Percentiles rank a stretch among this genome's conserved stretches.
Conservation (phyloP, 2,113 vertebrate species). For the Redunca redunca region DNA sequence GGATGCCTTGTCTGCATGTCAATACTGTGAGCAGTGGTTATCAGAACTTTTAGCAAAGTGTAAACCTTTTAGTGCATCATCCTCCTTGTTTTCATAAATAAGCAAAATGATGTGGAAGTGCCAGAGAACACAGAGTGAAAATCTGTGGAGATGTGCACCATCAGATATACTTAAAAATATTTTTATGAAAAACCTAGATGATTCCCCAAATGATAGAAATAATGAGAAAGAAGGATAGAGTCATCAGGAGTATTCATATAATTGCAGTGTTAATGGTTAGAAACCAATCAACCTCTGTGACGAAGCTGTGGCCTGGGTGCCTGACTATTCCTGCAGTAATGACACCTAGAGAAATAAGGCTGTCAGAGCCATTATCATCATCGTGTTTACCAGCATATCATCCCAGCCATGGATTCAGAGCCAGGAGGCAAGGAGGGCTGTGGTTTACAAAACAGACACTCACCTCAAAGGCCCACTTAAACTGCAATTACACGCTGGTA, state of each 20-base stretch:
- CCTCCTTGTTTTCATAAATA: neutral
- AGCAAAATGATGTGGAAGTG: neutral
- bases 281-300: neutral
- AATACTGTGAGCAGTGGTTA: neutral
- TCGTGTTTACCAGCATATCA: neutral
- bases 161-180: neutral
- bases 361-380: neutral
- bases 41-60: neutral
- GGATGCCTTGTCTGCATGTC: neutral
- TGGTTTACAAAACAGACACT: neutral
- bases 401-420: neutral
- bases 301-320: neutral
- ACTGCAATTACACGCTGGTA: neutral
- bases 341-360: neutral
- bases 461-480: neutral
- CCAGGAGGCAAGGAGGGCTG: neutral
- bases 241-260: neutral
- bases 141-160: neutral
- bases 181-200: conserved; percentile 19
- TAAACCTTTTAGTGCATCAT: neutral
- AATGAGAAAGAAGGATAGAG: neutral
- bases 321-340: neutral
- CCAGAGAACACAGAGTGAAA: neutral
- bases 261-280: neutral
- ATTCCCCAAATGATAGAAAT: conserved; percentile 42